These are phyloP conservation scores for Ceratina calcarata DNA, from an alignment of 1,140 invertebrate species.

Conservation along the genomic window DNA sequence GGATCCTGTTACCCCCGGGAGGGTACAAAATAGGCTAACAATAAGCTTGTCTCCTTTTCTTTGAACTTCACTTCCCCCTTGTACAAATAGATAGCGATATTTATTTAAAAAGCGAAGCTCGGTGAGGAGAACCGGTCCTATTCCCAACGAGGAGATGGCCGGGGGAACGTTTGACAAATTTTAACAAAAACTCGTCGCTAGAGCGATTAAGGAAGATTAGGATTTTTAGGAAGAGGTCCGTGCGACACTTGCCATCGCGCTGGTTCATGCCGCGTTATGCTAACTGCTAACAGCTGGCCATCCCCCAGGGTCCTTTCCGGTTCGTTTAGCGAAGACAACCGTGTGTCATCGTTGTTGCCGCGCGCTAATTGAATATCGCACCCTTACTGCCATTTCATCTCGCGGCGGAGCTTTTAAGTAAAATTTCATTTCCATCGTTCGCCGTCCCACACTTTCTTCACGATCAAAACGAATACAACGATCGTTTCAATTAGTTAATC, in stretches of 20 bases:
- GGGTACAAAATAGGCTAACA: constrained; percentile 40
- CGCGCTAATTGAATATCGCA: constrained; percentile 48
- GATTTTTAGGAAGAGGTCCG: neutral
- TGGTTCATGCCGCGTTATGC: constrained; percentile 16
- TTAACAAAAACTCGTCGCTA: too few relatives aligned
- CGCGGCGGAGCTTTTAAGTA: constrained; percentile 32
- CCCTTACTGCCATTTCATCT: constrained; percentile 29
- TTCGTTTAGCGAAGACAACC: constrained; percentile 49
- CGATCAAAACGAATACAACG: constrained; percentile 25
- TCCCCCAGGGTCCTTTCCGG: constrained; percentile 40
- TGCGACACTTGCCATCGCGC: neutral
- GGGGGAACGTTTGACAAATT: too few relatives aligned
- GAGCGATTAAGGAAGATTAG: neutral
- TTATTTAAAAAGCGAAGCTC: constrained; percentile 33
- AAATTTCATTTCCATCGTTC: constrained; percentile 31
- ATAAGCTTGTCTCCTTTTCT: constrained; percentile 9
- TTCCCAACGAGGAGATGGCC: too few relatives aligned
- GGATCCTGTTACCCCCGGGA: constrained; percentile 1
- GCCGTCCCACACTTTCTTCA: neutral
- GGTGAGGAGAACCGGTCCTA: neutral
- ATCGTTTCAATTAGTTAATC: constrained; percentile 44
- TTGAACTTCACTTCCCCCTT: constrained; percentile 28
- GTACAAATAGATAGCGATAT: constrained; percentile 45
- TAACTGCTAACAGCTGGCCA: constrained; percentile 47
- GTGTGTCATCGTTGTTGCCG: constrained; percentile 43